Conservation (phyloP, 2,888 invertebrate species). For the Rhingia campestris region DNA sequence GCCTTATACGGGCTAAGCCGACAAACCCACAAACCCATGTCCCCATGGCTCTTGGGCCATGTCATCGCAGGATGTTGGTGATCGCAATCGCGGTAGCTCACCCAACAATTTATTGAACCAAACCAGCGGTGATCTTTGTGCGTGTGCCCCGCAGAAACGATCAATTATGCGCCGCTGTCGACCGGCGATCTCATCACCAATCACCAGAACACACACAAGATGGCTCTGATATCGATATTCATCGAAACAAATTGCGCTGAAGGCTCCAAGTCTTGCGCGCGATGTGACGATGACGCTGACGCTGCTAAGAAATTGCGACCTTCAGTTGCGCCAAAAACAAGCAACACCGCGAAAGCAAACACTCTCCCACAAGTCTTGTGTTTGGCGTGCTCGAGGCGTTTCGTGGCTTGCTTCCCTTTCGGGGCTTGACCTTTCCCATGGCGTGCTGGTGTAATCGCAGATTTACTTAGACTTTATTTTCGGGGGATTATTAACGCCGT, state of each 20-base stretch:
- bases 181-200: slow-evolving; percentile 31
- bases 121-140: slow-evolving; percentile 37
- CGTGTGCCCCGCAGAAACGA: slow-evolving; percentile 34
- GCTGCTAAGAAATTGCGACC: slow-evolving; percentile 27
- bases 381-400: slow-evolving; percentile 48
- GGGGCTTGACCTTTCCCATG: slow-evolving; percentile 62
- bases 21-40: slow-evolving; percentile 34
- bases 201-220: slow-evolving; percentile 28
- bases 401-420: slow-evolving; percentile 52
- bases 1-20: slow-evolving; percentile 27
- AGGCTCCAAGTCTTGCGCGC: not conserved
- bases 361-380: slow-evolving; percentile 49
- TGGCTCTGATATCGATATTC: slow-evolving; percentile 29
- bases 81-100: slow-evolving; percentile 36
- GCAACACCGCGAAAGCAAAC: slow-evolving; percentile 38
- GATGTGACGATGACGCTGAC: not conserved
- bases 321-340: slow-evolving; percentile 35
- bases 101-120: slow-evolving; percentile 42
- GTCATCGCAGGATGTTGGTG: slow-evolving; percentile 57
- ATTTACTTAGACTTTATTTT: slow-evolving; percentile 34
- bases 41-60: slow-evolving; percentile 7
- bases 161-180: slow-evolving; percentile 48
- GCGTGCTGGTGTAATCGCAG: slow-evolving; percentile 14
- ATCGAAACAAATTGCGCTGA: slow-evolving; percentile 46
- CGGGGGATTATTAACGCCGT: slow-evolving; percentile 50